These are phyloP conservation scores for Cyprinodon diabolis DNA, from an alignment of 2,797 vertebrate species.

Conservation along the genomic window DNA sequence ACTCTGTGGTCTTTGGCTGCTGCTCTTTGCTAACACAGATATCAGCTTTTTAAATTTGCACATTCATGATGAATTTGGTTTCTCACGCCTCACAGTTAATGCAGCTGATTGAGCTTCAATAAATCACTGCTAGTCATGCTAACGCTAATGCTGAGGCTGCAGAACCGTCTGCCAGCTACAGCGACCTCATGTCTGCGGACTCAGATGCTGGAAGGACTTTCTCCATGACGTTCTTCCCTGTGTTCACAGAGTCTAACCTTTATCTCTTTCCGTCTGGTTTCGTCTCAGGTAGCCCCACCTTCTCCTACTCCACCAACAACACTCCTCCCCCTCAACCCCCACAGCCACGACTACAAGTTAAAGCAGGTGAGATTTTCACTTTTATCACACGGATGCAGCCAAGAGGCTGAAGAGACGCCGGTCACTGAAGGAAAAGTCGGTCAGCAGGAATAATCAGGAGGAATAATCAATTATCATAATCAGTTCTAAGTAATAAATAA, in stretches of 20 bases:
- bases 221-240: background rate
- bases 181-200: background rate
- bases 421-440: no score
- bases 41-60: background rate
- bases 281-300: slow-evolving; percentile 81
- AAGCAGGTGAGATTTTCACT: slow-evolving; percentile 78
- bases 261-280: background rate
- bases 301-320: slow-evolving; percentile 81
- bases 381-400: background rate
- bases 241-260: background rate
- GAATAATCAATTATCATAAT: no score
- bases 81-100: background rate
- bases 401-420: background rate
- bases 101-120: slow-evolving; percentile 1
- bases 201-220: background rate
- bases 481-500: no score
- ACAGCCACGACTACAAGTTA: slow-evolving; percentile 82
- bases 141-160: background rate
- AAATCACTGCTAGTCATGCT: background rate
- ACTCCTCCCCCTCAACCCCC: slow-evolving; percentile 66
- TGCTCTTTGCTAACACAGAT: no score
- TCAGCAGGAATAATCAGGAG: no score
- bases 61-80: background rate
- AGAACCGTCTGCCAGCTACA: background rate
- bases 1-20: background rate